A percentile compares a stretch with the other conserved stretches of the same genome.
phyloP scores from a whole-genome alignment of 2,797 vertebrate genomes.

The Perodicticus potto region DNA sequence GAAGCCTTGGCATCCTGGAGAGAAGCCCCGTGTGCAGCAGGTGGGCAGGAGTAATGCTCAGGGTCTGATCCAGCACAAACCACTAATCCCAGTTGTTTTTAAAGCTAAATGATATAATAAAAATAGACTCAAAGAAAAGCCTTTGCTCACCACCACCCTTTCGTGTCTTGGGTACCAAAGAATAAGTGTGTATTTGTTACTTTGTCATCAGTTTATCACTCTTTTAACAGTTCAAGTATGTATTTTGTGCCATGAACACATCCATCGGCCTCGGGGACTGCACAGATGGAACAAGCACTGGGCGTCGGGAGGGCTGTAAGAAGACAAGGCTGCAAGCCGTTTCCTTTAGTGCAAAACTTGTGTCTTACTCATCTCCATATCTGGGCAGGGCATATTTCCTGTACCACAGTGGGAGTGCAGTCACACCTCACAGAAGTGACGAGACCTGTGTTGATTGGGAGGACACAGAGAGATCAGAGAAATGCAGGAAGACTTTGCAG shows the following conservation, averaged over 20 bases:
- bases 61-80: background rate
- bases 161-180: background rate
- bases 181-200: rapidly evolving
- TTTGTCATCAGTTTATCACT: background rate
- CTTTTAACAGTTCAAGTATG: background rate
- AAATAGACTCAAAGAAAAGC: background rate
- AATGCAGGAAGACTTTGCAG: background rate
- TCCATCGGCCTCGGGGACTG: background rate
- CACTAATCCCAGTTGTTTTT: background rate
- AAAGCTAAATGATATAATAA: no score
- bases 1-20: background rate
- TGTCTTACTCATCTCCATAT: rapidly evolving
- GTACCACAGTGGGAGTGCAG: rapidly evolving
- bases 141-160: rapidly evolving
- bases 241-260: rapidly evolving
- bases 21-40: background rate
- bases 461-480: background rate
- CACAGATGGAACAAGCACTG: rapidly evolving
- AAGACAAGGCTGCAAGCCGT: rapidly evolving
- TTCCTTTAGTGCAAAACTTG: rapidly evolving
- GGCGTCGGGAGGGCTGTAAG: rapidly evolving
- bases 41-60: no score
- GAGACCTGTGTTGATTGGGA: background rate
- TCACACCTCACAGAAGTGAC: background rate
- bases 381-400: rapidly evolving